A percentile compares a stretch with the other conserved stretches of the same genome.
phyloP scores from a whole-genome alignment of 2,113 vertebrate genomes.

The Strix aluco region DNA sequence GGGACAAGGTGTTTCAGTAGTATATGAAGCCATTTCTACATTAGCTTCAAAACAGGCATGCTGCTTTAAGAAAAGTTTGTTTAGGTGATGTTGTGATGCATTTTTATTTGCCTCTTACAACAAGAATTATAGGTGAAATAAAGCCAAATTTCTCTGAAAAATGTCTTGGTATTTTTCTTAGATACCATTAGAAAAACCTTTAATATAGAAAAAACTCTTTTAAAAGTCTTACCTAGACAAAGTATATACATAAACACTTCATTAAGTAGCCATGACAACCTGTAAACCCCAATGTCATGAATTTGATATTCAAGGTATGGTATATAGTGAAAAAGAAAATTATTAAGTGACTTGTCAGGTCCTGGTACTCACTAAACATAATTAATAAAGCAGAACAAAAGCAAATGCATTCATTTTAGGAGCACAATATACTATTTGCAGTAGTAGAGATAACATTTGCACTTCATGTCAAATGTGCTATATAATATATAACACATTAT shows the following conservation, averaged over 20 bases:
- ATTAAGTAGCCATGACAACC: neutral
- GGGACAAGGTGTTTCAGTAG: neutral
- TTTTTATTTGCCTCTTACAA: neutral
- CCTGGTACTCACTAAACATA: neutral
- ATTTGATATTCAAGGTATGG: neutral
- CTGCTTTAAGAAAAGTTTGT: neutral
- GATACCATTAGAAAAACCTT: neutral
- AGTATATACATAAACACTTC: neutral
- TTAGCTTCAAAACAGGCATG: neutral
- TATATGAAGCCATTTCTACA: neutral
- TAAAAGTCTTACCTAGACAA: neutral
- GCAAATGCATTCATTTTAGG: neutral
- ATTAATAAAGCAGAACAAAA: neutral
- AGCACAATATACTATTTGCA: neutral
- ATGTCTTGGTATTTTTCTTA: neutral
- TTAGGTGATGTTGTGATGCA: neutral
- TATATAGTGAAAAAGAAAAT: neutral
- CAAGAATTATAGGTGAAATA: neutral
- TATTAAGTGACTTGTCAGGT: neutral
- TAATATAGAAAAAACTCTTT: neutral
- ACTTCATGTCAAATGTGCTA: neutral
- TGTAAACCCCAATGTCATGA: neutral
- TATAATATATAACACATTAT: neutral
- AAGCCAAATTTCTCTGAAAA: neutral
- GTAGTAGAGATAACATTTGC: neutral